Evolutionary conservation across 2,888 invertebrate genomes (phyloP).

Genomic region (Hypomecis atomaria): DNA sequence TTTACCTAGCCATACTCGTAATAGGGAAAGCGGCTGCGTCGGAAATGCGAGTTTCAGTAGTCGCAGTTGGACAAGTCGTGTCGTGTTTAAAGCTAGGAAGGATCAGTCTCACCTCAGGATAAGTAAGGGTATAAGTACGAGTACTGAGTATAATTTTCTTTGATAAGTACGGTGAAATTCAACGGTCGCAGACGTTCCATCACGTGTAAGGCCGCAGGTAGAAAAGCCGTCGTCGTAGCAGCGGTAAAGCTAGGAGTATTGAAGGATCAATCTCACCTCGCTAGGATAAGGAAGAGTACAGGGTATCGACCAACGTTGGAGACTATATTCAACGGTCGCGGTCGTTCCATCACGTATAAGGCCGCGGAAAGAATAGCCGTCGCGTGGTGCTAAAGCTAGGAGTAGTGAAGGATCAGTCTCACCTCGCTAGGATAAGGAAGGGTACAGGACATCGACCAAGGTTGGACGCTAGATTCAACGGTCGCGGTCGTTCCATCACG

Average conservation of each 20-base stretch:
- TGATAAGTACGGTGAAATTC: too few relatives aligned
- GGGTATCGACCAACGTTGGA: not conserved
- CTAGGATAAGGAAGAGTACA: conserved; percentile 5
- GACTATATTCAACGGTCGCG: too few relatives aligned
- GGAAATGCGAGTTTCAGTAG: not conserved
- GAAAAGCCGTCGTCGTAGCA: too few relatives aligned
- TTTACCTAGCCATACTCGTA: not conserved
- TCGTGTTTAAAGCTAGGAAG: too few relatives aligned
- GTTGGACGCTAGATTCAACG: too few relatives aligned
- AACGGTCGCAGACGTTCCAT: too few relatives aligned
- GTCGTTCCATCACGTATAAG: conserved; percentile 36
- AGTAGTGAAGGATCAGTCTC: not conserved
- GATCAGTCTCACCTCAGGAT: not conserved
- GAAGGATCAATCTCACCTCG: not conserved
- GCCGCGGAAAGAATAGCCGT: not conserved
- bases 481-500: too few relatives aligned
- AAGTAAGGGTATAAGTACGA: too few relatives aligned
- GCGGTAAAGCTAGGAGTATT: too few relatives aligned
- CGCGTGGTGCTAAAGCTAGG: not conserved
- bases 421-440: not conserved
- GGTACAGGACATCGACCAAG: conserved; percentile 15
- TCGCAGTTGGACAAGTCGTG: too few relatives aligned
- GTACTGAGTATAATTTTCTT: too few relatives aligned
- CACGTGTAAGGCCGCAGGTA: too few relatives aligned
- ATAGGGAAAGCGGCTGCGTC: not conserved